Evolutionary conservation across 2,797 vertebrate genomes (phyloP).

Genomic region (Gallinago stenura): DNA sequence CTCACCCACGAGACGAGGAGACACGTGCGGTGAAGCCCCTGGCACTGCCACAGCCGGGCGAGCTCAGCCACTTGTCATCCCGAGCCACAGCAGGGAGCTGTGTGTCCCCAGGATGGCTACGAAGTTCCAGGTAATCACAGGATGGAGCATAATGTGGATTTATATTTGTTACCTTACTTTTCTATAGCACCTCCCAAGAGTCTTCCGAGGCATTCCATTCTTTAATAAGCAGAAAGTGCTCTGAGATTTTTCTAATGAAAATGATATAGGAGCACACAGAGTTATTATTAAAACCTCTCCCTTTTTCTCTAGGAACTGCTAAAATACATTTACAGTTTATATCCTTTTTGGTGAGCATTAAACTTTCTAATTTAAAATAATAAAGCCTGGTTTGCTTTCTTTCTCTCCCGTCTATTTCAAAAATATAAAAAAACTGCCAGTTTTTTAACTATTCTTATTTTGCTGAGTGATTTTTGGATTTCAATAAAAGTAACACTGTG

Average conservation of each 20-base stretch:
- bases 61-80: neutral
- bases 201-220: conserved; percentile 45
- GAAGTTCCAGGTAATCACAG: neutral
- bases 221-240: conserved; percentile 66
- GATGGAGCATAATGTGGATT: neutral
- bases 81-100: neutral
- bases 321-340: conserved; percentile 71
- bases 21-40: fast-evolving
- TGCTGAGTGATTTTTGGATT: conserved; percentile 62
- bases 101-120: neutral
- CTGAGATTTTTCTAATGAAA: conserved; percentile 69
- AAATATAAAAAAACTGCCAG: conserved; percentile 5
- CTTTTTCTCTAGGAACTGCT: conserved; percentile 63
- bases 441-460: conserved; percentile 63
- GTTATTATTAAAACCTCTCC: conserved; percentile 68
- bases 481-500: conserved; percentile 66
- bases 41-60: neutral
- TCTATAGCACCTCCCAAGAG: conserved; percentile 5
- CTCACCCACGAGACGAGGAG: neutral
- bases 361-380: conserved; percentile 71
- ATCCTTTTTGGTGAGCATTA: conserved; percentile 65
- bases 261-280: conserved; percentile 58
- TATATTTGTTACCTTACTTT: conserved; percentile 48
- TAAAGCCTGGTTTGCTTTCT: conserved; percentile 45
- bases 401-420: conserved; percentile 38